Evolutionary conservation across 2,888 invertebrate species (phyloP), one percentile per base, ranked within the genome.

Genomic region (Pyrrhia umbra): DNA sequence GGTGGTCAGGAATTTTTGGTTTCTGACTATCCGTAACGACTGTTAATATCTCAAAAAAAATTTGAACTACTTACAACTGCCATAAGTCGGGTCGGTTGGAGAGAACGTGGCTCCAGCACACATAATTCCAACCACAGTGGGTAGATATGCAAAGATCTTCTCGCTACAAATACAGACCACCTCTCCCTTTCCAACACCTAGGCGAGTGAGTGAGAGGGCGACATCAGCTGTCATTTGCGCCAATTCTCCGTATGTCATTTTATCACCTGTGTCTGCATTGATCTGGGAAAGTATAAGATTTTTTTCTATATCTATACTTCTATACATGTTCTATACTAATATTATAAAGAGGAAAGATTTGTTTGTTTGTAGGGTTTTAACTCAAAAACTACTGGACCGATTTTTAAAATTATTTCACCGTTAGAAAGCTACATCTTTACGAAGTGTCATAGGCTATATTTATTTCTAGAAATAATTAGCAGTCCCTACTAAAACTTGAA

Each of bases 111-210:
- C 85, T 1, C 86, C 86, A 0, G 79, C 68, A 21, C 86, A 84
- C 2, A 80, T 34, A 1, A 78, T 60, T 0, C 83, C 86, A 1
- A 85, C 4, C 4, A 83, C 52, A 0, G 81, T 79, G 0, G 82
- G 63, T 21, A 85, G 47, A 3, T 79, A 77, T 23, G 84, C 84
- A 10, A 77, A 62, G 8, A 74, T 63, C 20, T 78, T 80, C 40
- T 84, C 85, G 2, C 81, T 81, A 45, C 86, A 86, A 3, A 85
- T 66, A 13, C 80, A 66, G 15, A 86, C 61, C 10, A 84, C 79
- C 6, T 86, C 84, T 70, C 86, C 90, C 64, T 80, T 87, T 80
- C 61, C 63, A 47, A 90, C 71, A 0, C 89, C 89, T 21, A 85
- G 65, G 21, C 64, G 77, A 20, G 73, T 55, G 62, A 90, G 88